Evolutionary conservation across 2,113 vertebrate species (phyloP).

Genomic region (Mohoua ochrocephala): DNA sequence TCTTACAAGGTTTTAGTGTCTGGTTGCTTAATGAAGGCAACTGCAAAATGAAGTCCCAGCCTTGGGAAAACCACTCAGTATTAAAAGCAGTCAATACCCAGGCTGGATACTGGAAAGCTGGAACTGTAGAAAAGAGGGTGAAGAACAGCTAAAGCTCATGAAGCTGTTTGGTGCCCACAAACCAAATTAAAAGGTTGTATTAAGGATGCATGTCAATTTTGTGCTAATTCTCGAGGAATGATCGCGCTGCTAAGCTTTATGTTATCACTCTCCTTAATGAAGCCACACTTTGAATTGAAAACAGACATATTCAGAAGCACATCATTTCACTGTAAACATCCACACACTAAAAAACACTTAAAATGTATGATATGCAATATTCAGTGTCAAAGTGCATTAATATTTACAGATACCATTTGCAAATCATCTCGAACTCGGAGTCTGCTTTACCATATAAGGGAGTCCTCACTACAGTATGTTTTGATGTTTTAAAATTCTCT

Average conservation of each 20-base stretch:
- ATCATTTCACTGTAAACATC: neutral
- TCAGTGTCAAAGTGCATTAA: constrained; percentile 40
- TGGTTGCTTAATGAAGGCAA: neutral
- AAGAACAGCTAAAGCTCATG: neutral
- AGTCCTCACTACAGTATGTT: neutral
- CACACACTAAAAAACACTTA: neutral
- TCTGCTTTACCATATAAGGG: neutral
- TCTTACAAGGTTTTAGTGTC: neutral
- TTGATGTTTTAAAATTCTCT: neutral
- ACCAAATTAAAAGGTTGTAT: neutral
- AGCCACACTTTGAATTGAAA: neutral
- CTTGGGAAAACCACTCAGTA: neutral
- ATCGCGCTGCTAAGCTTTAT: neutral
- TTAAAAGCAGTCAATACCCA: neutral
- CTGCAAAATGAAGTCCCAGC: neutral
- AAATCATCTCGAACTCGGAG: neutral
- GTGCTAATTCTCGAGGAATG: neutral
- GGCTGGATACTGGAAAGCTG: neutral
- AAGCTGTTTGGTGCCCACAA: neutral
- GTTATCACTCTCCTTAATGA: neutral
- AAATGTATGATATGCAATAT: constrained; percentile 8
- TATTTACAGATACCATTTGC: constrained; percentile 33
- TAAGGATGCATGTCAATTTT: neutral
- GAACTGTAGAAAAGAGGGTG: neutral
- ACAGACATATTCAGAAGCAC: neutral